A percentile compares a stretch with the other conserved stretches of the same genome.
Evolutionary conservation across 1,140 invertebrate species (phyloP).

Genomic region (Caerostris darwini): DNA sequence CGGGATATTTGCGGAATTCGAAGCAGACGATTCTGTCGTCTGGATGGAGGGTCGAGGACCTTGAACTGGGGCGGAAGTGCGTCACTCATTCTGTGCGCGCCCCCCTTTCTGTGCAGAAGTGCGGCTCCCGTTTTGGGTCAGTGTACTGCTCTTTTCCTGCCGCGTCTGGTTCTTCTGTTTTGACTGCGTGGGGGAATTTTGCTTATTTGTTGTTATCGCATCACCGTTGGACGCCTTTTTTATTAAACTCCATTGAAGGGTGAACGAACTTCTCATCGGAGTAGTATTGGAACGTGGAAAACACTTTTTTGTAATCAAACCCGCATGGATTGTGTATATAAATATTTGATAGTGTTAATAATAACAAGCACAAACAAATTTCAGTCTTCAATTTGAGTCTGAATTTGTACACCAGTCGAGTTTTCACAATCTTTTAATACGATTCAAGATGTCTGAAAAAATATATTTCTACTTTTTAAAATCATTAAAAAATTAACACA

Average conservation of each 20-base stretch:
- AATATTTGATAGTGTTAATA: background rate
- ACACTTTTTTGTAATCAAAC: background rate
- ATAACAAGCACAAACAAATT: too few species aligned
- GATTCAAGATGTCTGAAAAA: too few species aligned
- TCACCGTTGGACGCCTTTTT: background rate
- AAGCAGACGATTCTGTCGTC: too few species aligned
- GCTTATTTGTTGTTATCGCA: background rate
- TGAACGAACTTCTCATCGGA: background rate
- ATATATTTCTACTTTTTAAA: too few species aligned
- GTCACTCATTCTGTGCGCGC: background rate
- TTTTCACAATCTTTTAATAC: too few species aligned
- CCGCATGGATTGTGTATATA: too few species aligned
- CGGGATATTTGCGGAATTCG: too few species aligned
- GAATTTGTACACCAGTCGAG: too few species aligned
- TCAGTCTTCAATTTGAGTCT: too few species aligned
- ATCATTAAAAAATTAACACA: too few species aligned
- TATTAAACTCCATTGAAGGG: background rate
- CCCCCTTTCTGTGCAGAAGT: background rate
- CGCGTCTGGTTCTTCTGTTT: background rate
- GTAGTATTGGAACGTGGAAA: background rate
- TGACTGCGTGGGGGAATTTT: background rate
- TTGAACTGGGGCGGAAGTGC: slow-evolving; percentile 3
- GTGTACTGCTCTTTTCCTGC: background rate
- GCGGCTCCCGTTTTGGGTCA: background rate
- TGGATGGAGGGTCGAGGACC: background rate